Evolutionary conservation across 1,140 invertebrate species (phyloP).

Genomic region (Brachionus paranguensis): DNA sequence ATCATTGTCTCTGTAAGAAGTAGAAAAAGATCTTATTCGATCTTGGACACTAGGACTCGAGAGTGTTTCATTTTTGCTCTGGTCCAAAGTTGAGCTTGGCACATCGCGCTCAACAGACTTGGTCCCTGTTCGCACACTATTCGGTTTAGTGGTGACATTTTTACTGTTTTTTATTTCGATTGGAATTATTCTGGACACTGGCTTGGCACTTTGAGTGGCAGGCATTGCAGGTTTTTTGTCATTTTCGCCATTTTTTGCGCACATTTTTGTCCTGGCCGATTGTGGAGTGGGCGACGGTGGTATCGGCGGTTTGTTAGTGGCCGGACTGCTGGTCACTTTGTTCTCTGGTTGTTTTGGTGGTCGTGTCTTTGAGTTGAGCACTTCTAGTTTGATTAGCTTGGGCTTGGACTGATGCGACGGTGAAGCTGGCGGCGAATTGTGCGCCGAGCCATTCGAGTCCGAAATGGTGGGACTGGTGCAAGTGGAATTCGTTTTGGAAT

Average conservation of each 20-base stretch:
- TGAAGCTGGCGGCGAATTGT: background rate
- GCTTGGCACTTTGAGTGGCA: background rate
- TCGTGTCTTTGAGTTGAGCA: background rate
- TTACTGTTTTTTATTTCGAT: constrained; percentile 33
- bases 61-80: background rate
- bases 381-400: background rate
- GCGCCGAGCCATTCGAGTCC: background rate
- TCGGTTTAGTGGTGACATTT: background rate
- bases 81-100: background rate
- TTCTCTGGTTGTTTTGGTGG: background rate
- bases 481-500: background rate
- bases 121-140: background rate
- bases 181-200: background rate
- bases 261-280: background rate
- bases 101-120: background rate
- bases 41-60: constrained; percentile 7
- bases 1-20: background rate
- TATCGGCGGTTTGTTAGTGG: background rate
- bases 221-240: background rate
- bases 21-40: background rate
- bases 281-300: background rate
- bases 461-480: background rate
- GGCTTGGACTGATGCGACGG: background rate
- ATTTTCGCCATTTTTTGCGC: background rate
- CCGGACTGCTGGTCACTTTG: background rate